phyloP scores from a whole-genome alignment of 2,113 vertebrate species.

The Sardina pilchardus region DNA sequence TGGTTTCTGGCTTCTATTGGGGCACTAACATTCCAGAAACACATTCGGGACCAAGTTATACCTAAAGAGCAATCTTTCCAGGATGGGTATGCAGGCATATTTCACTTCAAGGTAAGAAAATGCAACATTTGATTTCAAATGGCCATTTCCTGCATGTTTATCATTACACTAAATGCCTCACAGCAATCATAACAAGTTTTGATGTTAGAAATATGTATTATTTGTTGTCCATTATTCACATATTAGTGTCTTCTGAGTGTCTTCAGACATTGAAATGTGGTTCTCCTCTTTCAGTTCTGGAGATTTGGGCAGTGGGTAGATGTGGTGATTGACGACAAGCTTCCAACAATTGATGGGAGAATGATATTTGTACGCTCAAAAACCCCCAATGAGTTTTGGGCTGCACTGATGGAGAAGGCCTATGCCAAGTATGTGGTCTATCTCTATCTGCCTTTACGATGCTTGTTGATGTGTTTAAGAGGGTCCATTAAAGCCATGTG shows the following conservation, averaged over 20 bases:
- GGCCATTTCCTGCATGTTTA: not conserved
- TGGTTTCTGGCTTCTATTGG: slow-evolving; percentile 75
- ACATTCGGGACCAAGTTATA: slow-evolving; percentile 53
- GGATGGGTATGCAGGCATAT: slow-evolving; percentile 67
- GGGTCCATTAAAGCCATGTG: not conserved
- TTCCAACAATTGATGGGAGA: slow-evolving; percentile 66
- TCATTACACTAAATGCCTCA: not conserved
- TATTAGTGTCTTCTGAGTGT: not conserved
- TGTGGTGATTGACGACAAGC: slow-evolving; percentile 74
- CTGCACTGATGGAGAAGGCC: slow-evolving; percentile 74
- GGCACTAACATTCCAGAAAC: slow-evolving; percentile 62
- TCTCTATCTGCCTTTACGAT: not conserved
- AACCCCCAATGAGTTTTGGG: slow-evolving; percentile 70
- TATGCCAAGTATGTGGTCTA: slow-evolving; percentile 71
- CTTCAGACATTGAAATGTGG: too few relatives aligned
- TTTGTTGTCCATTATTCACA: not conserved
- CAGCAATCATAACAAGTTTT: not conserved
- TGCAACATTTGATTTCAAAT: not conserved
- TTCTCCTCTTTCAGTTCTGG: slow-evolving; percentile 67
- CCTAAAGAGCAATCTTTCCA: slow-evolving; percentile 61
- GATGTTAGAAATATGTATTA: not conserved
- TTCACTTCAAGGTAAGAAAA: slow-evolving; percentile 71
- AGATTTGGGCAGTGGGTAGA: slow-evolving; percentile 76
- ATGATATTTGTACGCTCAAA: slow-evolving; percentile 67
- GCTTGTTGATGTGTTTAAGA: not conserved